phyloP scores from a whole-genome alignment of 2,888 invertebrate species.

The Apamea anceps region DNA sequence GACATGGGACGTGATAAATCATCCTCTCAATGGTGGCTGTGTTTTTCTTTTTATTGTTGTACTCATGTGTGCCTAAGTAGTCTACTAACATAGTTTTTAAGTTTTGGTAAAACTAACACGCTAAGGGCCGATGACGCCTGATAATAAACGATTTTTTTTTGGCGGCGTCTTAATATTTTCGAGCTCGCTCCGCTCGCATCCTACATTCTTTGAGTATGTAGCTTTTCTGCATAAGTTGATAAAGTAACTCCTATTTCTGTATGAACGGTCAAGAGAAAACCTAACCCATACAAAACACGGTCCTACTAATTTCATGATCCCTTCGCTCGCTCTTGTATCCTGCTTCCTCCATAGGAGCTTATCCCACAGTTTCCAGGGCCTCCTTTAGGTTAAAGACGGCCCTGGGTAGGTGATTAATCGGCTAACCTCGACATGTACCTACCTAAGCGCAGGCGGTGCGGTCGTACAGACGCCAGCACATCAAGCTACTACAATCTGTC shows the following conservation, averaged over 20 bases:
- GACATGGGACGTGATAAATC: no score
- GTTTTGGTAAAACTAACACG: no score
- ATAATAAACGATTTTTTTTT: no score
- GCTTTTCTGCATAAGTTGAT: background rate
- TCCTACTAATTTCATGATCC: background rate
- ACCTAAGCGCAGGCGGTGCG: background rate
- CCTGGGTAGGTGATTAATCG: background rate
- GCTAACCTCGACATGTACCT: background rate
- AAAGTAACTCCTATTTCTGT: background rate
- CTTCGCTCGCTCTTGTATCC: background rate
- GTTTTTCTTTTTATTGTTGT: no score
- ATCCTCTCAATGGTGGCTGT: no score
- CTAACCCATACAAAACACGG: background rate
- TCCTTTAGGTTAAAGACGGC: background rate
- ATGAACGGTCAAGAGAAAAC: background rate
- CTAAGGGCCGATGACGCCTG: no score
- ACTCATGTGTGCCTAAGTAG: no score
- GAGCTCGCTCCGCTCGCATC: background rate
- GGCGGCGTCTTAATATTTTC: background rate
- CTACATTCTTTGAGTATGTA: background rate
- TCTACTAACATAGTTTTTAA: no score
- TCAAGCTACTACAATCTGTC: no score
- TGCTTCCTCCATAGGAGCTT: background rate
- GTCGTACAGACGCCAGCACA: no score
- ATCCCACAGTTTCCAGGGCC: background rate